A percentile compares a stretch with the other conserved stretches of the same genome.
Conservation (phyloP, 37 sponge, comb jelly and placozoan genomes). For the Hormiphora californensis region DNA sequence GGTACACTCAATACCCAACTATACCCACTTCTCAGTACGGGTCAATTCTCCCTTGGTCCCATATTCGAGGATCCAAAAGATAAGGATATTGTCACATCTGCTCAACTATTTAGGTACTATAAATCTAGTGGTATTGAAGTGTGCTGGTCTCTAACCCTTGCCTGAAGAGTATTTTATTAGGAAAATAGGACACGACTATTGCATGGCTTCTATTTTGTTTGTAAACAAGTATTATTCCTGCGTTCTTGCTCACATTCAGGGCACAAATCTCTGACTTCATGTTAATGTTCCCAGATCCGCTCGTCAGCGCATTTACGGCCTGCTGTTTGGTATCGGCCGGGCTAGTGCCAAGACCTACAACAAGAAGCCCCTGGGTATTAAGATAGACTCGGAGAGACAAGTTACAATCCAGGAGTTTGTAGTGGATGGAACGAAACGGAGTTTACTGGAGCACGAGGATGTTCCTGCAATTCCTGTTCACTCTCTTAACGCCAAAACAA, state of each 20-base stretch:
- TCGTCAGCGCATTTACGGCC: constrained; percentile 13
- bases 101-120: background rate
- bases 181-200: too few relatives aligned
- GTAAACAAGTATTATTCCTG: too few relatives aligned
- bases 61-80: constrained; percentile 19
- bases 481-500: background rate
- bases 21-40: background rate
- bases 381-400: constrained; percentile 14
- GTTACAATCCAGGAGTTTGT: background rate
- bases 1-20: constrained; percentile 29
- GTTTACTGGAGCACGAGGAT: background rate
- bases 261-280: too few relatives aligned
- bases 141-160: background rate
- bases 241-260: too few relatives aligned
- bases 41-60: background rate
- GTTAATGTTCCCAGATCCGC: too few relatives aligned
- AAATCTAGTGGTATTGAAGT: background rate
- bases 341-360: background rate
- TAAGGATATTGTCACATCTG: constrained; percentile 26
- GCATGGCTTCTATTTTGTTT: too few relatives aligned
- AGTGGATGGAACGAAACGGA: background rate
- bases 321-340: background rate
- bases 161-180: too few relatives aligned
- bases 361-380: background rate
- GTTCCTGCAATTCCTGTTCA: constrained; percentile 1